These are phyloP conservation scores for Anguilla megastoma DNA, from an alignment of 2,797 vertebrate species.

Conservation along the genomic window DNA sequence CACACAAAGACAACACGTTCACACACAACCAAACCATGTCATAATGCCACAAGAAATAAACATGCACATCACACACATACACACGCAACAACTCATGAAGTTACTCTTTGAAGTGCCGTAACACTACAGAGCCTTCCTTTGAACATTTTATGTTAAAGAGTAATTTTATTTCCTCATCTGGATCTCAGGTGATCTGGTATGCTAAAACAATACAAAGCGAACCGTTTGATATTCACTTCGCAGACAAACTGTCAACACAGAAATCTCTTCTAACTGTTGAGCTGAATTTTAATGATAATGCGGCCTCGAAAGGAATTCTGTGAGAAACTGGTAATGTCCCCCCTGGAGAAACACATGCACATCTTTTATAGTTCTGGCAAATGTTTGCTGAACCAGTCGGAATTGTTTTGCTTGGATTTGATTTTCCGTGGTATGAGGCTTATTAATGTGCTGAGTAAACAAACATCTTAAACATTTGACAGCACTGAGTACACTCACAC, in stretches of 20 bases:
- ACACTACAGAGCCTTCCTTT: not conserved
- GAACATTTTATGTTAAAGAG: not conserved
- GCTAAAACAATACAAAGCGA: not conserved
- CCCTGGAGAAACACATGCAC: not conserved
- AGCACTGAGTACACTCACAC: not conserved
- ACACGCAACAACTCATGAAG: not conserved
- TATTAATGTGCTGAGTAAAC: not conserved
- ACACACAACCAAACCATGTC: not conserved
- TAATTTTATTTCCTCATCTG: not conserved
- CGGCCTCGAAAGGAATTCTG: not conserved
- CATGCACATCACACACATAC: not conserved
- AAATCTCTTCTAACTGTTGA: not conserved
- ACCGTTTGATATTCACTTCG: not conserved
- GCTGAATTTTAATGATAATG: constrained; percentile 4
- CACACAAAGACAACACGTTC: constrained; percentile 1
- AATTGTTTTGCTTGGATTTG: not conserved
- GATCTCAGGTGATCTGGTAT: not conserved
- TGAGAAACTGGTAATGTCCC: not conserved
- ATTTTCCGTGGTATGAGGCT: not conserved
- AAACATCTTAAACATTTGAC: not conserved
- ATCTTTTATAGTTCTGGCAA: not conserved
- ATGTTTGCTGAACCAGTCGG: not conserved
- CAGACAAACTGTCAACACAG: constrained; percentile 8
- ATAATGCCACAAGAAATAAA: not conserved
- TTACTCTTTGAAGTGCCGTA: not conserved